Percentiles rank a stretch among this genome's conserved stretches.
Conservation (phyloP, 2,797 vertebrate genomes). For the Coccyzus lansbergi region DNA sequence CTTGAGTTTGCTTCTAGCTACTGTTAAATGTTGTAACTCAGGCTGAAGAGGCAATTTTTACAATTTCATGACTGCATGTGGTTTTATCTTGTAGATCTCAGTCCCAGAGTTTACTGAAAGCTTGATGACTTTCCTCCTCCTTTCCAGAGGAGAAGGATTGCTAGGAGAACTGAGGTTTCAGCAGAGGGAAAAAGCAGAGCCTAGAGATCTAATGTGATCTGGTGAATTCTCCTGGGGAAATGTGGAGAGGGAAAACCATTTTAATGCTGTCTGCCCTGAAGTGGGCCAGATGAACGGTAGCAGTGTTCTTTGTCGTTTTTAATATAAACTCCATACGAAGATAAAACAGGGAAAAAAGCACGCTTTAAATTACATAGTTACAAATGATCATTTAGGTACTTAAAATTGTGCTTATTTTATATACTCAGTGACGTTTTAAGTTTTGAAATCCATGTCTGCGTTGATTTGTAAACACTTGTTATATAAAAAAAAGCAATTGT, state of each 20-base stretch:
- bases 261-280: not conserved
- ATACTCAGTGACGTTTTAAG: not conserved
- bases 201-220: not conserved
- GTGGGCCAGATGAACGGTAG: not conserved
- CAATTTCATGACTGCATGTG: not conserved
- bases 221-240: not conserved
- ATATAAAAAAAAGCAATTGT: not conserved
- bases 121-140: too few species aligned
- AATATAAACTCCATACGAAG: not conserved
- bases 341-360: not conserved
- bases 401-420: not conserved
- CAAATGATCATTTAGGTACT: not conserved
- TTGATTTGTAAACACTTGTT: conserved; percentile 7
- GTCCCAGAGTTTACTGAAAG: not conserved
- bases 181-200: not conserved
- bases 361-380: not conserved
- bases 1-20: not conserved
- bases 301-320: fast-evolving
- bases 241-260: not conserved
- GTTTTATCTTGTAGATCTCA: not conserved
- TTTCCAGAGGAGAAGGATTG: not conserved
- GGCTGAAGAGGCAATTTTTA: not conserved
- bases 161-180: not conserved
- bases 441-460: not conserved
- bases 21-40: not conserved